Evolutionary conservation across 2,797 vertebrate species (phyloP).

Genomic region (Myotis daubentonii): DNA sequence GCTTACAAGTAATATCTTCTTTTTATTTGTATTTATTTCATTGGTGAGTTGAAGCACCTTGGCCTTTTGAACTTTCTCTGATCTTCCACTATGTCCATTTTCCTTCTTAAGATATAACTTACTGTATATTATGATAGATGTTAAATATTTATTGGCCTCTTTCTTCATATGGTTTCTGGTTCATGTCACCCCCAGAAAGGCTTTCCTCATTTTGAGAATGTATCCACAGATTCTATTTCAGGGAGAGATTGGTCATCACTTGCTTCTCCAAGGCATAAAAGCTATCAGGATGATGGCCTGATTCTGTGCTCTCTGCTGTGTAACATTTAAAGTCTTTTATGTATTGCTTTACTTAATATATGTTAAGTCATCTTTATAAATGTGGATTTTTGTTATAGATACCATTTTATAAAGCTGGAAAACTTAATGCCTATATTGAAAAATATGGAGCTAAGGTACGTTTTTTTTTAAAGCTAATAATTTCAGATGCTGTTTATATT

Average conservation of each 20-base stretch:
- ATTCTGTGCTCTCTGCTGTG: neutral
- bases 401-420: slow-evolving; percentile 88
- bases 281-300: neutral
- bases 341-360: slow-evolving; percentile 28
- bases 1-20: neutral
- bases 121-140: neutral
- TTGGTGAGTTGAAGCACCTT: neutral
- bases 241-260: neutral
- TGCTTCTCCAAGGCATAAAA: neutral
- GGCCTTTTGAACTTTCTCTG: neutral
- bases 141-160: neutral
- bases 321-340: slow-evolving; percentile 9
- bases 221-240: neutral
- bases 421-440: slow-evolving; percentile 87
- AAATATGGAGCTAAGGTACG: slow-evolving; percentile 89
- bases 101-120: neutral
- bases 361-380: slow-evolving; percentile 65
- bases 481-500: slow-evolving; percentile 47
- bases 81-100: neutral
- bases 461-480: slow-evolving; percentile 19
- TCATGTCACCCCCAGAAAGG: neutral
- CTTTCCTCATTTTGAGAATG: neutral
- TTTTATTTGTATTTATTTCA: neutral
- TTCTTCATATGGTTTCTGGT: neutral
- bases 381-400: slow-evolving; percentile 85